Evolutionary conservation across 1,140 invertebrate genomes (phyloP).

Genomic region (Hesperophylax magnus): DNA sequence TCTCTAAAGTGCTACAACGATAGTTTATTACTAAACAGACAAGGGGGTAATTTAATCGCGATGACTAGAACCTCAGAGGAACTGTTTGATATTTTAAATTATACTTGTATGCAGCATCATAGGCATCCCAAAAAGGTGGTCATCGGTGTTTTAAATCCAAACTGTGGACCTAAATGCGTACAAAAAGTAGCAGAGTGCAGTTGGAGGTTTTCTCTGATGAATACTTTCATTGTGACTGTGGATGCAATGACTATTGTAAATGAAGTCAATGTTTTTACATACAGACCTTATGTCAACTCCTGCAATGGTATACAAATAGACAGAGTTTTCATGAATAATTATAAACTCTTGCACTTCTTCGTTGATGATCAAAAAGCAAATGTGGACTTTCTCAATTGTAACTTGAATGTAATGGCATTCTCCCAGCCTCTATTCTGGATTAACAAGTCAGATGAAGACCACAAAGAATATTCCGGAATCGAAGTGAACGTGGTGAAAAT

Average conservation of each 20-base stretch:
- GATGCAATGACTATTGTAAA: not conserved
- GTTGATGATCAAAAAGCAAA: not conserved
- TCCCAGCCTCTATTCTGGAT: not conserved
- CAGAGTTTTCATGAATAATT: not conserved
- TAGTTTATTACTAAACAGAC: not conserved
- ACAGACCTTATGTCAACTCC: constrained; percentile 7
- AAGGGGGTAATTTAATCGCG: not conserved
- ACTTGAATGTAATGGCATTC: not conserved
- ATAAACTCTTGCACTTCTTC: not conserved
- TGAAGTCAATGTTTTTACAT: constrained; percentile 17
- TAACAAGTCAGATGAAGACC: not conserved
- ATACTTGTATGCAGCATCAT: constrained; percentile 3
- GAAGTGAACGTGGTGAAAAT: not conserved
- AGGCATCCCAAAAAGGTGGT: constrained; percentile 10
- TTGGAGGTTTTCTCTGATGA: constrained; percentile 25
- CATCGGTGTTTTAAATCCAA: not conserved
- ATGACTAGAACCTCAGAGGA: not conserved
- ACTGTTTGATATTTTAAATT: not conserved
- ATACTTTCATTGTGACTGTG: constrained; percentile 21
- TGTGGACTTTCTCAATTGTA: constrained; percentile 14
- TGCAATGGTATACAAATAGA: not conserved
- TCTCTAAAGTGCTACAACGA: too few species aligned
- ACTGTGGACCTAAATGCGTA: not conserved
- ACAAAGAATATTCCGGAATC: not conserved
- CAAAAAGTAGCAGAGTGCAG: not conserved